Base-by-base conservation (phyloP, 2,888 invertebrate genomes). In the Embidobia sp. region DNA sequence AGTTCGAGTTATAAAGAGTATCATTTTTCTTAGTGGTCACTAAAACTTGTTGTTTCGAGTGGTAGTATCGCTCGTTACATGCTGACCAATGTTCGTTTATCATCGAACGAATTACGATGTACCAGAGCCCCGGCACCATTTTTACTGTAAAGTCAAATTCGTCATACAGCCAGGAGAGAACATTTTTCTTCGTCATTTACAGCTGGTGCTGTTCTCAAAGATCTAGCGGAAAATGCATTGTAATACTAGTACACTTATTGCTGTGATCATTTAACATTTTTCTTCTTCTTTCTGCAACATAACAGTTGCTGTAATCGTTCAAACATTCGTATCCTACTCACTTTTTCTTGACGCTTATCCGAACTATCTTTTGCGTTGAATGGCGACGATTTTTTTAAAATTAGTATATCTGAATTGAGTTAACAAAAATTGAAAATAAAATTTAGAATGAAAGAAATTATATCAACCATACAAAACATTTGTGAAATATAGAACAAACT, bases 231-330 rank as follows among this genome's bases (percentile, higher is more conserved):
- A 77, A 66, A 66, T 72, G 72, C 72, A 72, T 77, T 67, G 77
- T 77, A 72, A 77, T 77, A 73, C 73, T 49, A 33, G 67, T 77
- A 53, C 53, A 77, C 73, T 77, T 77, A 77, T 73, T 77, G 77
- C 77, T 27, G 37, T 46, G 67, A 72, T 77, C 77, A 73, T 77
- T 77, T 72, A 77, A 77, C 77, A 77, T 72, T 77, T 77, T 77
- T 72, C 77, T 67, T 72, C 61, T 31, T 48, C 42, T 55, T 72
- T 55, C 46, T 77, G 46, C 72, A 51, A 57, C 42, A 61, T 42
- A 77, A 61, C 70, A 55, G 72, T 66, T 72, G 66, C 48, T 8
- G 59, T 66, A 67, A 77, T 77, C 72, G 61, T 72, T 77, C 72
- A 77, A 77, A 77, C 67, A 37, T 63, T 77, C 63, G 53, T 66